Evolutionary conservation across 1,140 invertebrate genomes (phyloP), one percentile per base, ranked within the genome.

Genomic region (Coboldia fuscipes): DNA sequence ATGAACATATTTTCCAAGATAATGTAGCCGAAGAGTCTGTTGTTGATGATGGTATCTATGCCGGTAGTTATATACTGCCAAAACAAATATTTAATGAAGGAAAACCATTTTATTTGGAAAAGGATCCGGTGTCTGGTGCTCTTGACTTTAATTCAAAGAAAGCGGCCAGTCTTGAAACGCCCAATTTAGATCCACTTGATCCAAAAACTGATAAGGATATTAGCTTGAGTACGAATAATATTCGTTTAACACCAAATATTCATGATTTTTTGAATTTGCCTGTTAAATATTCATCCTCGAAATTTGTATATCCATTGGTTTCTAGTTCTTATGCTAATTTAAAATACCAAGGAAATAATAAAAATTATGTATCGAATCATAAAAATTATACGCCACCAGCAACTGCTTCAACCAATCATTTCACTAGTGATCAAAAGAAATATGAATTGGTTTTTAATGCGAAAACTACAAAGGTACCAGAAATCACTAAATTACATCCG

Each of bases 321-420:
- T 75, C 72, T 2, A 74, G 61, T 39, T 74, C 71, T 2, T 76
- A 76, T 42, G 72, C 73, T 0, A 75, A 75, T 40, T 66, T 71
- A 0, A 76, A 75, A 50, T 65, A 75, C 19, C 72, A 75, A 46
- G 72, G 73, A 34, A 70, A 64, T 27, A 57, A 64, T 8, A 68
- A 64, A 40, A 68, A 67, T 39, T 67, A 65, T 33, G 62, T 58
- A 12, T 63, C 60, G 16, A 73, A 74, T 45, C 66, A 70, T 39
- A 68, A 68, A 42, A 65, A 67, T 14, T 63, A 65, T 35, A 58
- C 58, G 0, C 56, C 51, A 8, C 46, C 50, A 2, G 50, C 55
- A 1, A 53, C 54, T 0, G 50, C 43, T 3, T 44, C 48, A 8
- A 47, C 60, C 2, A 53, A 46, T 10, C 48, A 54, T 22, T 47